Evolutionary conservation across 2,113 vertebrate species (phyloP).

Genomic region (Nothoprocta perdicaria): DNA sequence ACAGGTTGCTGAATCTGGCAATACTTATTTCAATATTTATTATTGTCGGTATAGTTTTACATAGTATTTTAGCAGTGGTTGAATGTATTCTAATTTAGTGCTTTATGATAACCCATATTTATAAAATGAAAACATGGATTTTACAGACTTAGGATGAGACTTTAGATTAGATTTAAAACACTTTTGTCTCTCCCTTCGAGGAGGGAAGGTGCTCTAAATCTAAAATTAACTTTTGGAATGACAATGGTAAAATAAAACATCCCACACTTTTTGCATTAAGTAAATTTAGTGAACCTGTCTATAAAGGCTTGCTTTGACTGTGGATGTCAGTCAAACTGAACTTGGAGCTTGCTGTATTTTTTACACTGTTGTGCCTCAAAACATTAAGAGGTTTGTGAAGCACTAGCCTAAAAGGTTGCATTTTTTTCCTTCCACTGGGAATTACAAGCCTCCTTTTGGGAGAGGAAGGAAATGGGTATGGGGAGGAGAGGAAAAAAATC

Average conservation of each 20-base stretch:
- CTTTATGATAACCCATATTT: slow-evolving; percentile 7
- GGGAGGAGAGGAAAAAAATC: background rate
- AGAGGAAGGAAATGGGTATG: background rate
- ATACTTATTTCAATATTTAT: slow-evolving; percentile 1
- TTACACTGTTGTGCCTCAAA: slow-evolving; percentile 17
- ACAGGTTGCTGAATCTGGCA: slow-evolving; percentile 20
- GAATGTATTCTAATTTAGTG: slow-evolving; percentile 42
- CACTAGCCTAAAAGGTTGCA: background rate
- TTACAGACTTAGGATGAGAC: background rate
- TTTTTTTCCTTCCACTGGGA: background rate
- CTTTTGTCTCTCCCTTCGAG: background rate
- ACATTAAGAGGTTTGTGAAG: background rate
- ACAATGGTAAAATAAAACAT: background rate
- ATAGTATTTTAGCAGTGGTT: slow-evolving; percentile 25
- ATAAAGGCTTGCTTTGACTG: background rate
- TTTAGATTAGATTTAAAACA: background rate
- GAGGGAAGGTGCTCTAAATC: background rate
- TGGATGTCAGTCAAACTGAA: background rate
- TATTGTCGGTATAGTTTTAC: slow-evolving; percentile 40
- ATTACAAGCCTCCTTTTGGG: background rate
- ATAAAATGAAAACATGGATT: slow-evolving; percentile 13
- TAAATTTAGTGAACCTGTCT: background rate
- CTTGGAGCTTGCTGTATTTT: background rate
- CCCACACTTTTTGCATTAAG: background rate
- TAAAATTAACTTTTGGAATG: background rate